These are phyloP conservation scores for Tenualosa ilisha DNA, from an alignment of 2,797 vertebrate species.

Conservation along the genomic window DNA sequence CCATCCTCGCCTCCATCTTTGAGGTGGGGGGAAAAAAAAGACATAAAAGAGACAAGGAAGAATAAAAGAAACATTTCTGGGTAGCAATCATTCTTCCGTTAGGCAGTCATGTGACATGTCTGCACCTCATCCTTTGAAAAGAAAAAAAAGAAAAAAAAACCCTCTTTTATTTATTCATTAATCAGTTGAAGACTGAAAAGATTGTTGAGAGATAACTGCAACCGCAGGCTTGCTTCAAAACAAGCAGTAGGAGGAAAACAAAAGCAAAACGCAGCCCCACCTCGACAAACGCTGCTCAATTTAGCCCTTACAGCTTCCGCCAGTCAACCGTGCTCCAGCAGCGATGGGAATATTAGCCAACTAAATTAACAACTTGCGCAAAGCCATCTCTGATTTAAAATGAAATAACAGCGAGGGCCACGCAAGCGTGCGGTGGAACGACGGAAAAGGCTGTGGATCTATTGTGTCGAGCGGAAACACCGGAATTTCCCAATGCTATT, in stretches of 20 bases:
- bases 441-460: slow-evolving; percentile 26
- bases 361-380: slow-evolving; percentile 20
- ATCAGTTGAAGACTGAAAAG: slow-evolving; percentile 27
- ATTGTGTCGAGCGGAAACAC: slow-evolving; percentile 39
- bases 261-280: background rate
- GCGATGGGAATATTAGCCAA: slow-evolving; percentile 19
- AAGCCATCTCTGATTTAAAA: slow-evolving; percentile 21
- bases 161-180: slow-evolving; percentile 17
- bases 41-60: slow-evolving; percentile 63
- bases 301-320: slow-evolving; percentile 25
- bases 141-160: background rate
- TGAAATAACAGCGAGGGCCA: slow-evolving; percentile 1
- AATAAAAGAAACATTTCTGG: background rate
- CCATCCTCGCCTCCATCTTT: slow-evolving; percentile 63
- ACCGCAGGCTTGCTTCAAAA: slow-evolving; percentile 18
- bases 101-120: slow-evolving; percentile 32
- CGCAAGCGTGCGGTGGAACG: background rate
- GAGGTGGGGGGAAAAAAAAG: slow-evolving; percentile 52
- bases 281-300: slow-evolving; percentile 11
- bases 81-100: slow-evolving; percentile 37
- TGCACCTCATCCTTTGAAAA: slow-evolving; percentile 12
- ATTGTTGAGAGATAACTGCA: background rate
- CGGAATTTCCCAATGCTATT: slow-evolving; percentile 47
- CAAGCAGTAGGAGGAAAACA: background rate
- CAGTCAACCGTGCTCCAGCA: background rate